phyloP scores from a whole-genome alignment of 2,113 vertebrate genomes.

The Alectura lathami region DNA sequence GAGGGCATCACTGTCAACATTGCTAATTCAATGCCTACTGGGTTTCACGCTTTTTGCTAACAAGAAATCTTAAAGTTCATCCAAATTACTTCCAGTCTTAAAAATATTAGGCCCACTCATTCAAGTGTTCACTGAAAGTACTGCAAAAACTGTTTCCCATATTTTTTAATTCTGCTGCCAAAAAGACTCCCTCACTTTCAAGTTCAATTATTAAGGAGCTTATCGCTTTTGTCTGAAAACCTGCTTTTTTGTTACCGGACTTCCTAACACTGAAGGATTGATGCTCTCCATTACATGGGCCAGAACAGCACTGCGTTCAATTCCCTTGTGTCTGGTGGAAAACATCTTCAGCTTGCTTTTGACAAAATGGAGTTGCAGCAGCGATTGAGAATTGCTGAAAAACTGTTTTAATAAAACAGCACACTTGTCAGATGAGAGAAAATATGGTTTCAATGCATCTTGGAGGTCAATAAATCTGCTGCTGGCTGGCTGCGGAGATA shows the following conservation, averaged over 20 bases:
- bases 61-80: not conserved
- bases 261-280: not conserved
- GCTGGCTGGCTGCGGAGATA: conserved; percentile 12
- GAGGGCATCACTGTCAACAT: not conserved
- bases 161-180: conserved; percentile 1
- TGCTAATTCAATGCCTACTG: not conserved
- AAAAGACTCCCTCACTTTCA: not conserved
- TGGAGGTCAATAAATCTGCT: conserved; percentile 45
- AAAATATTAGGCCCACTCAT: not conserved
- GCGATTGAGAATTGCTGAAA: conserved; percentile 1
- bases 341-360: not conserved
- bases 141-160: not conserved
- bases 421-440: conserved; percentile 17
- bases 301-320: not conserved
- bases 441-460: not conserved
- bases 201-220: not conserved
- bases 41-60: not conserved
- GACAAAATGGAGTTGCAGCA: conserved; percentile 26
- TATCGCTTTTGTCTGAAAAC: not conserved
- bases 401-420: conserved; percentile 23
- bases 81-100: not conserved
- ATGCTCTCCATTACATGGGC: not conserved
- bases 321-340: not conserved
- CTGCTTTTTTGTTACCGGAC: not conserved
- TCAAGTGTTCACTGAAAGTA: not conserved